Evolutionary conservation across 2,797 vertebrate species (phyloP).

Genomic region (Gouania willdenowi): DNA sequence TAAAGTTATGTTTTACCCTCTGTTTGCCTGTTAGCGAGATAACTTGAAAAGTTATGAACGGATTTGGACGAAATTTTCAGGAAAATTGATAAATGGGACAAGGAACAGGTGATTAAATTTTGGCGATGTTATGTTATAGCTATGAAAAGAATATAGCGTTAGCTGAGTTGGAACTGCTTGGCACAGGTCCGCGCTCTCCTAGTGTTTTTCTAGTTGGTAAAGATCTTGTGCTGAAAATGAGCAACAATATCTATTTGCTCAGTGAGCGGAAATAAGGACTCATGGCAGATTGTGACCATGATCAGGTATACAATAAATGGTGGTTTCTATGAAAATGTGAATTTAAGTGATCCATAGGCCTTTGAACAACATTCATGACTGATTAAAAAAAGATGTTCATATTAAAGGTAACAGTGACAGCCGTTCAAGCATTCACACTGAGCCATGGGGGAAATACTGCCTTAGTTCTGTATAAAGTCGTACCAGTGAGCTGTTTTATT

Average conservation of each 20-base stretch:
- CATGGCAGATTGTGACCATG: slow-evolving; percentile 42
- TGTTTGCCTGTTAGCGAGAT: too few relatives aligned
- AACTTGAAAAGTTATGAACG: too few relatives aligned
- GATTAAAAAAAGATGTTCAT: slow-evolving; percentile 28
- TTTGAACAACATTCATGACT: slow-evolving; percentile 30
- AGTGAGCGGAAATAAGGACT: slow-evolving; percentile 48
- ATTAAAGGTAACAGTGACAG: slow-evolving; percentile 16
- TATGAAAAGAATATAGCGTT: too few relatives aligned
- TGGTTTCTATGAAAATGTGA: slow-evolving; percentile 30
- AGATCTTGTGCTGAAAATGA: slow-evolving; percentile 14
- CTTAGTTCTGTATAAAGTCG: slow-evolving; percentile 30
- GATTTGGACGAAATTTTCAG: too few relatives aligned
- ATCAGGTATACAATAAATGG: slow-evolving; percentile 37
- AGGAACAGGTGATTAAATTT: too few relatives aligned
- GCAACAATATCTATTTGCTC: too few relatives aligned
- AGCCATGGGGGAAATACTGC: slow-evolving; percentile 1
- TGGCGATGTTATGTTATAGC: too few relatives aligned
- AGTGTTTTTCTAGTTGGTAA: too few relatives aligned
- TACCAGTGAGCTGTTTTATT: slow-evolving; percentile 43
- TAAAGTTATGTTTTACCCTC: too few relatives aligned
- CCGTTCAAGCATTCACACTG: slow-evolving; percentile 1
- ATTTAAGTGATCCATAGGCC: slow-evolving; percentile 23
- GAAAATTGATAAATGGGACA: too few relatives aligned
- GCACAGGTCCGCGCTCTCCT: too few relatives aligned
- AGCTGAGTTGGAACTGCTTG: too few relatives aligned